Base-by-base conservation (phyloP, 2,113 vertebrate genomes). In the Rhea pennata region DNA sequence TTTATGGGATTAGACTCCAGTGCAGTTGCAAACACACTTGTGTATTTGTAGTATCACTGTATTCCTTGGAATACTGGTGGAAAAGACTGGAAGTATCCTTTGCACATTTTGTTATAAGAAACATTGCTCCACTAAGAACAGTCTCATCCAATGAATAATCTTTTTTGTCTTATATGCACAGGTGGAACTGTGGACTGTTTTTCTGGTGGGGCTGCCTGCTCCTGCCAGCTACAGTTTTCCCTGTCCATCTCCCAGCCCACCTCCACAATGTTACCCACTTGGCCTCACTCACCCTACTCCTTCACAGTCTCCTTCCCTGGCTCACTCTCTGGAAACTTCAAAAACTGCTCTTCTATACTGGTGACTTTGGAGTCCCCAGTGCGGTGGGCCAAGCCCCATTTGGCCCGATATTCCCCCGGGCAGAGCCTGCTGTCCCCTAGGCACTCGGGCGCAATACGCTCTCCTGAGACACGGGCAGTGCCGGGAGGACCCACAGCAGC, bases 261-360 rank as follows among this genome's bases (percentile, higher is more conserved):
- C 3, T 53, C 33, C 1, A 29, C 4, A 33, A 23, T 39, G 7
- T 22, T 12, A 11, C 21, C n/a, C 24, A 39, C 21, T 14, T 0
- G 26, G 67, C 62, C 42, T 16, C 2, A 2, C 21, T 7, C 44
- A 4, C 6, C 20, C 54, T 1, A 56, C 89, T 12, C 29, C 9
- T 12, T n/a, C 2, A 3, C 24, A 23, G 6, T 2, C 46, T 13
- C 15, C 27, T 58, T 5, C 29, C 66, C 0, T 9, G 15, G 58
- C 31, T 4, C 73, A 15, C 27, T 10, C 23, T 5, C 59, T 3
- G 1, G 15, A 10, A 27, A 16, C 31, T 13, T 2, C 48, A 20
- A 13, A 12, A 4, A 19, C 20, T 1, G 0, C 4, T 9, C 16
- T 9, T 7, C 64, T 26, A 36, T 5, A 16, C 0, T 12, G 0